These are phyloP conservation scores for Scelioninae gen. 1 DNA, from an alignment of 2,888 invertebrate species.

Conservation along the genomic window DNA sequence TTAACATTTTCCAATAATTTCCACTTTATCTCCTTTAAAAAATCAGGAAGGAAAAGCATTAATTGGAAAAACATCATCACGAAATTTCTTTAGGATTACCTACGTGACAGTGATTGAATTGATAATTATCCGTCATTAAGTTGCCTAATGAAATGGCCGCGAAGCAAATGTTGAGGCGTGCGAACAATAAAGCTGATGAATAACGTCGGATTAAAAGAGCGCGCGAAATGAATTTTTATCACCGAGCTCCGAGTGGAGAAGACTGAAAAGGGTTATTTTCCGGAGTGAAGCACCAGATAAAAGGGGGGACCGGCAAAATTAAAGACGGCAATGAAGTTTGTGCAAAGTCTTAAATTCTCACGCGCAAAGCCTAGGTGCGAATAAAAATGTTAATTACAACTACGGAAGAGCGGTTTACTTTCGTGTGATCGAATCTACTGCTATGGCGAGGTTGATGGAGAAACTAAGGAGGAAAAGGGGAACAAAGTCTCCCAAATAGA, in stretches of 20 bases:
- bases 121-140: conserved; percentile 39
- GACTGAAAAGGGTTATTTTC: conserved; percentile 50
- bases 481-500: conserved; percentile 34
- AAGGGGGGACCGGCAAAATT: conserved; percentile 37
- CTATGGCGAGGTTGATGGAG: neutral
- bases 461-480: neutral
- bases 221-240: conserved; percentile 56
- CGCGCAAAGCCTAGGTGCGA: conserved; percentile 50
- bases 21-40: too few relatives aligned
- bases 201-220: conserved; percentile 45
- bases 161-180: conserved; percentile 7
- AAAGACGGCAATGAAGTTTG: conserved; percentile 56
- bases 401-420: conserved; percentile 59
- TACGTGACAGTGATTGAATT: conserved; percentile 12
- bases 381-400: conserved; percentile 68
- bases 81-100: too few relatives aligned
- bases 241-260: conserved; percentile 22
- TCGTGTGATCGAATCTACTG: conserved; percentile 58
- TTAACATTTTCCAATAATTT: too few relatives aligned
- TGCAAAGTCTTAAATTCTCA: conserved; percentile 60
- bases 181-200: conserved; percentile 49
- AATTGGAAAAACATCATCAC: too few relatives aligned
- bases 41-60: too few relatives aligned
- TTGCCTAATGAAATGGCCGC: conserved; percentile 22
- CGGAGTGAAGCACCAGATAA: conserved; percentile 28